Evolutionary conservation across 2,113 vertebrate genomes (phyloP), one percentile per base, ranked within the genome.

Genomic region (Elephantulus edwardii): DNA sequence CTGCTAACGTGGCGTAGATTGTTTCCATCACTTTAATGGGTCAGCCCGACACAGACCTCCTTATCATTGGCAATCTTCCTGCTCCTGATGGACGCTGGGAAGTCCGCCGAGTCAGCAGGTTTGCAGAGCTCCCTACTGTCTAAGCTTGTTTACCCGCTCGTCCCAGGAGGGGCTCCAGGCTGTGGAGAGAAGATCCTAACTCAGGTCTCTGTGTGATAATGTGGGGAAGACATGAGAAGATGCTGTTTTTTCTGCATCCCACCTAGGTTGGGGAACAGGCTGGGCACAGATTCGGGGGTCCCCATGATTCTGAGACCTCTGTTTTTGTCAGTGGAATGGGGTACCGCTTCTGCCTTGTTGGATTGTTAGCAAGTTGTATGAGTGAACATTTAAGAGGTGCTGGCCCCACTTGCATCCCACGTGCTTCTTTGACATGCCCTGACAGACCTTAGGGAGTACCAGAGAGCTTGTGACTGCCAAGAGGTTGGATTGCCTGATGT

Each of bases 31-130:
- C n/a, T 83, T 28, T 76, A 56, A 54, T 66, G 93, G 42, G 5
- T 13, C 60, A 10, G n/a, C 56, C n/a, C 20, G 13, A 17, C 8
- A 17, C 26, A 33, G 13, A 28, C 22, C 38, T 74, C 42, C n/a
- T 82, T 46, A 17, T 91, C 83, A 54, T 40, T 77, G 86, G 93
- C 90, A 40, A 6, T 68, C 86, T 88, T 91, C 86, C 83, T 44
- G 50, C 9, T 88, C 83, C 64, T 60, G 68, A 74, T 78, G 76
- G 86, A 26, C 93, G 86, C 72, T 40, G 79, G 52, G 81, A 72
- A 52, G 72, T 64, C 20, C 88, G 87, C 8, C 2, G 79, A 54
- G 79, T 52, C 19, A 74, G 92, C 90, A 83, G 80, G 8, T 84
- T 91, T 42, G 33, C 75, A 70, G 9, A 38, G 85, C 38, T 62